These are phyloP conservation scores for Bradypodion ventrale DNA, from an alignment of 2,797 vertebrate genomes.

Conservation along the genomic window DNA sequence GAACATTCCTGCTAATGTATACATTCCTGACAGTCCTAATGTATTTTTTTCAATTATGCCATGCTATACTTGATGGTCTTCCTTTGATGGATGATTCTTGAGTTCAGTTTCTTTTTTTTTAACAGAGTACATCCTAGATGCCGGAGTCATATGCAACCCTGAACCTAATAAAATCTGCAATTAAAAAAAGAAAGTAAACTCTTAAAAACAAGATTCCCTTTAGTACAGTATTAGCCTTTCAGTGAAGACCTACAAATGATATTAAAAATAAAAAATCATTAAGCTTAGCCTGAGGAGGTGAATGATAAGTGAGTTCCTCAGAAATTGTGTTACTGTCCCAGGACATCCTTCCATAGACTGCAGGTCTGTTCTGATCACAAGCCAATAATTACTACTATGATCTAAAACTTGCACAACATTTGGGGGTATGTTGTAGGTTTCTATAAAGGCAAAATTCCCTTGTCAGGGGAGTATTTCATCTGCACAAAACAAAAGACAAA, in stretches of 20 bases:
- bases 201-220: constrained; percentile 24
- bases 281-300: constrained; percentile 30
- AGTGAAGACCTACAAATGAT: constrained; percentile 18
- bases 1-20: no score
- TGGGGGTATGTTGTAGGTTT: neutral
- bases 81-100: constrained; percentile 13
- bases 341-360: constrained; percentile 10
- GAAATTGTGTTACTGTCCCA: constrained; percentile 13
- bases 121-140: constrained; percentile 12
- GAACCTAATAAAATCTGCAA: neutral
- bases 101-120: constrained; percentile 13
- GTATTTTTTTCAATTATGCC: neutral
- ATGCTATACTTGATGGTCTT: neutral
- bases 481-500: neutral
- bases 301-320: constrained; percentile 32
- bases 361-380: neutral
- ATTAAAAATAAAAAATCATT: constrained; percentile 34
- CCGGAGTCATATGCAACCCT: neutral
- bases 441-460: neutral
- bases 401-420: constrained; percentile 24
- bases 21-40: neutral
- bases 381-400: constrained; percentile 11
- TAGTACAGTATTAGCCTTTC: constrained; percentile 31
- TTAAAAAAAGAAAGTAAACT: constrained; percentile 27
- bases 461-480: neutral